phyloP scores from a whole-genome alignment of 2,113 vertebrate species.

The Chelonoidis abingdonii region DNA sequence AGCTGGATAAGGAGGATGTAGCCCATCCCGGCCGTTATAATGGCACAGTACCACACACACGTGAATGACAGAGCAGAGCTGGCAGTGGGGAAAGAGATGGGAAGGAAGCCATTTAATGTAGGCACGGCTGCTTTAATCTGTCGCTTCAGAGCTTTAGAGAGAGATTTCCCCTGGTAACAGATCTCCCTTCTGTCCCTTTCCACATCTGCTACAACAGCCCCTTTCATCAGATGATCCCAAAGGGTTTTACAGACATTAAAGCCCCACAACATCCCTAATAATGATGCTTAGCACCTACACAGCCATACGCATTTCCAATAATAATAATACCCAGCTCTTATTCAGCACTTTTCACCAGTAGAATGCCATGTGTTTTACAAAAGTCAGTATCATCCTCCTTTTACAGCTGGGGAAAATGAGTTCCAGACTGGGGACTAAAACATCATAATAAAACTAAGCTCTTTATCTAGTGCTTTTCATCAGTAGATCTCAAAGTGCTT shows the following conservation, averaged over 20 bases:
- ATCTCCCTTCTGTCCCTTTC: constrained; percentile 63
- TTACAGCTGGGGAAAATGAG: not conserved
- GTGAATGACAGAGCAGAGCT: constrained; percentile 95
- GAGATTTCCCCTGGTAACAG: constrained; percentile 57
- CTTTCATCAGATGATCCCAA: constrained; percentile 66
- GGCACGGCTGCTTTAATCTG: constrained; percentile 38
- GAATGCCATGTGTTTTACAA: not conserved
- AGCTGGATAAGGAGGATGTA: constrained; percentile 93
- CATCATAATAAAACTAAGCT: not conserved
- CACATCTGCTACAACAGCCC: constrained; percentile 54
- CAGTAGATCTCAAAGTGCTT: not conserved
- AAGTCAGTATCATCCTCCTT: not conserved
- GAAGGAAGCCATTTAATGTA: constrained; percentile 69
- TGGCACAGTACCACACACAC: constrained; percentile 95
- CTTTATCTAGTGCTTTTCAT: rapidly evolving
- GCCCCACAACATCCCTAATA: constrained; percentile 45
- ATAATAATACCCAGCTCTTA: not conserved
- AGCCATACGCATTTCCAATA: not conserved
- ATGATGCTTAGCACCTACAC: constrained; percentile 28
- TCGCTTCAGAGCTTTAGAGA: not conserved
- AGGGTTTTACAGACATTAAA: constrained; percentile 61
- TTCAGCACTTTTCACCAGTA: not conserved
- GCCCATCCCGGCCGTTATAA: constrained; percentile 90
- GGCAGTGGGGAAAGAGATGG: constrained; percentile 51
- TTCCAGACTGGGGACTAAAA: not conserved